A percentile compares a stretch with the other conserved stretches of the same genome.
These are phyloP conservation scores for Pristionchus japonicus DNA, from an alignment of 2,888 invertebrate species.

Conservation along the genomic window DNA sequence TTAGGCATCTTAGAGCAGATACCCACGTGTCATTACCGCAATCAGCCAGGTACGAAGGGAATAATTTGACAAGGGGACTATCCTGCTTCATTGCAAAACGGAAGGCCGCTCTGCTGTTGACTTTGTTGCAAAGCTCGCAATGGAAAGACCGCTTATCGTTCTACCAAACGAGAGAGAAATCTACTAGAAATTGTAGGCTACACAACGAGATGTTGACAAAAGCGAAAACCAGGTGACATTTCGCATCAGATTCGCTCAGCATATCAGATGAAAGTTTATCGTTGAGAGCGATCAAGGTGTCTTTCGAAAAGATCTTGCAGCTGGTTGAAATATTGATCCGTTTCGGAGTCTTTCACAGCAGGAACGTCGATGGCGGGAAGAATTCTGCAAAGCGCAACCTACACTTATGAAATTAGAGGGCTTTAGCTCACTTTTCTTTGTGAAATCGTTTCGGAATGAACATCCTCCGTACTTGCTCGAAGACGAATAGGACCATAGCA, in stretches of 20 bases:
- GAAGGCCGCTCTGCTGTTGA: no score
- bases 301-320: not conserved
- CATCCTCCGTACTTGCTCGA: not conserved
- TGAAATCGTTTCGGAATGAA: not conserved
- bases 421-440: not conserved
- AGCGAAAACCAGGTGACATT: not conserved
- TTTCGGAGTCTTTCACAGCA: not conserved
- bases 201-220: no score
- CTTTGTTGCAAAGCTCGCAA: no score
- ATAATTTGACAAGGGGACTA: not conserved
- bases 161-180: no score
- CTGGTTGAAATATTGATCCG: constrained; percentile 39
- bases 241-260: no score
- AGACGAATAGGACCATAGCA: not conserved
- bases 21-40: not conserved
- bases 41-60: not conserved
- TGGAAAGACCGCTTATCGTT: no score
- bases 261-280: not conserved
- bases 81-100: not conserved
- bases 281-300: not conserved
- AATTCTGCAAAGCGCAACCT: not conserved
- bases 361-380: not conserved
- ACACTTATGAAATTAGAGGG: not conserved
- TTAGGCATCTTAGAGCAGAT: not conserved
- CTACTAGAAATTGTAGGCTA: no score